Evolutionary conservation across 2,113 vertebrate genomes (phyloP), one percentile per base, ranked within the genome.

Genomic region (Chroicocephalus ridibundus): DNA sequence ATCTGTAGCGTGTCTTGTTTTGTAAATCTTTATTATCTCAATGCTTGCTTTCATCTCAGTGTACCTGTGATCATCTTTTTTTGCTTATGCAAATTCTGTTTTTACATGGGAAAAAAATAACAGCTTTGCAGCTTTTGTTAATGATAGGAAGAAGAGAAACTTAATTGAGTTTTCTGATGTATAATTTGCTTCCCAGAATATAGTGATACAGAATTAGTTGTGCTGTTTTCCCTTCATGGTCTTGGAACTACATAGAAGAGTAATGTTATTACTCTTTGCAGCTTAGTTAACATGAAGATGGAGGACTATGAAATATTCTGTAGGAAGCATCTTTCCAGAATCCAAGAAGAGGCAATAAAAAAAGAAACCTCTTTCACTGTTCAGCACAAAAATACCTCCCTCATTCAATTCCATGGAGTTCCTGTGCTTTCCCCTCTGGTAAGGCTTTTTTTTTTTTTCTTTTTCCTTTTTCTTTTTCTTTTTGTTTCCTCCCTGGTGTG

Each of bases 261-360:
- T 88, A 38, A 83, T 34, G 34, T 70, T 82, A 1, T n/a, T 70
- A 27, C 80, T 82, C 65, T 84, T 80, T 93, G 21, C 78, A 97
- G 96, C 46, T 82, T 75, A 86, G 70, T 32, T 58, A 88, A 88
- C 74, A 89, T 95, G 91, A 97, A 97, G 92, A 99, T 99, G 99
- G 99, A 99, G 88, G 98, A 98, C 89, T 99, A 99, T 72, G 99
- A 99, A 86, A 95, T 98, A 65, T 99, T 99, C 96, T 99, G 97
- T 91, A 97, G 98, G 91, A 98, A 97, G 72, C 98, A 98, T 93
- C 93, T 99, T 93, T 95, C 97, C 75, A 82, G 97, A 91, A 97
- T 99, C 88, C 98, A 98, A 94, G 97, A 97, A 72, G 96, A 98
- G 87, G 79, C 94, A 64, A 57, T 97, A 42, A 94, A 95, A 32